Conservation (phyloP, 2,888 invertebrate genomes). For the Standfussiana lucernea region DNA sequence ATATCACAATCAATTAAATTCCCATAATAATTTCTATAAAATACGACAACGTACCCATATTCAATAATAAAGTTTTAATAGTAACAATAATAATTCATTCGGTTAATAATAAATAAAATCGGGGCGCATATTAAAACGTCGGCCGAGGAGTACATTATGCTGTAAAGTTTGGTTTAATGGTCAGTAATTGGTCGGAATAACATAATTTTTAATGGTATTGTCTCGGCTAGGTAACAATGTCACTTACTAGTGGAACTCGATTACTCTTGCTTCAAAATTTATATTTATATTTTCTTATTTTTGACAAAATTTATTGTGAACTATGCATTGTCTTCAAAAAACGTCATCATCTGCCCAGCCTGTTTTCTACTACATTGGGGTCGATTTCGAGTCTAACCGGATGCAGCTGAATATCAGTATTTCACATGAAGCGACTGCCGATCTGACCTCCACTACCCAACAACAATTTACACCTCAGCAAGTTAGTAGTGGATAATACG, state of each 20-base stretch:
- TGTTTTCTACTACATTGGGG: background rate
- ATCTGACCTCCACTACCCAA: background rate
- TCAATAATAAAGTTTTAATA: slow-evolving; percentile 66
- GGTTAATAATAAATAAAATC: slow-evolving; percentile 74
- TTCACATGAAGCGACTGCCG: background rate
- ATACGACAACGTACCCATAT: slow-evolving; percentile 58
- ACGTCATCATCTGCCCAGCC: background rate
- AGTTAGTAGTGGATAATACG: background rate
- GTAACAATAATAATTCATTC: slow-evolving; percentile 66
- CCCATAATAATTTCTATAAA: slow-evolving; percentile 60
- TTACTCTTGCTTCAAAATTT: background rate
- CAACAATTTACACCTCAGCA: too few species aligned
- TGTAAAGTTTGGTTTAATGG: slow-evolving; percentile 86
- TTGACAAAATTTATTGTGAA: background rate
- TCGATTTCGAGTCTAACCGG: background rate
- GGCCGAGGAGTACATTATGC: slow-evolving; percentile 78
- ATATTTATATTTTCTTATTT: too few species aligned
- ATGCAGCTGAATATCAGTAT: background rate
- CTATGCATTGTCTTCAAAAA: background rate
- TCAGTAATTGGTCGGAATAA: slow-evolving; percentile 86
- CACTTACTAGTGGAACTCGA: slow-evolving; percentile 75
- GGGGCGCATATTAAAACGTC: slow-evolving; percentile 72
- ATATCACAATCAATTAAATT: slow-evolving; percentile 46
- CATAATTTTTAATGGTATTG: slow-evolving; percentile 88
- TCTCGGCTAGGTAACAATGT: slow-evolving; percentile 77